phyloP scores from a whole-genome alignment of 2,113 vertebrate species.

The Ascaphus truei region DNA sequence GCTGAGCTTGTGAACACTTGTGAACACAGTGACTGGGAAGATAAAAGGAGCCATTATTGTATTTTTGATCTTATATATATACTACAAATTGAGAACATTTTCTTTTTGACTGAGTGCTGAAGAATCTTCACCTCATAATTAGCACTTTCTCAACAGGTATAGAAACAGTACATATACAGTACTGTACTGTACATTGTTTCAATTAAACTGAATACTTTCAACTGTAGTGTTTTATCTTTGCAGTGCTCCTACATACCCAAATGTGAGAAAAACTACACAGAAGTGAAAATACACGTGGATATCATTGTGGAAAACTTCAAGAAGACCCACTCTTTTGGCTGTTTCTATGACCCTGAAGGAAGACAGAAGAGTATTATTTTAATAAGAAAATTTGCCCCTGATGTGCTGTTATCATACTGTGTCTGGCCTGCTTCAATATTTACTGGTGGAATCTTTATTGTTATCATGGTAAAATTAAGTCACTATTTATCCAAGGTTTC shows the following conservation, averaged over 20 bases:
- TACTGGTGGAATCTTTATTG: conserved; percentile 59
- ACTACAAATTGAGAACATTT: no score
- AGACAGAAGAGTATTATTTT: conserved; percentile 50
- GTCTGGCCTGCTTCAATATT: conserved; percentile 69
- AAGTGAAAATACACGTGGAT: conserved; percentile 50
- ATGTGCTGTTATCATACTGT: conserved; percentile 51
- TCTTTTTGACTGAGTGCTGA: no score
- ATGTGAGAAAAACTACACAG: conserved; percentile 48
- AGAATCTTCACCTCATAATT: no score
- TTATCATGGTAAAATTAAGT: conserved; percentile 68
- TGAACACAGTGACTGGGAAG: no score
- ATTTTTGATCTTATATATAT: no score
- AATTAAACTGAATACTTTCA: no score
- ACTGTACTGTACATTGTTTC: no score
- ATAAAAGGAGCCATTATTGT: no score
- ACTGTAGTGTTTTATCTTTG: conserved; percentile 38
- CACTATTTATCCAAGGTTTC: conserved; percentile 65
- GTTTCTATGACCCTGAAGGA: conserved; percentile 55
- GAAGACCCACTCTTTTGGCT: conserved; percentile 46
- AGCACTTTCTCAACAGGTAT: no score
- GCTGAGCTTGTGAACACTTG: no score
- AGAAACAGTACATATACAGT: no score
- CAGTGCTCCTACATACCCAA: conserved; percentile 67
- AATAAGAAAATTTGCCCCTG: conserved; percentile 51
- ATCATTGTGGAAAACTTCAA: conserved; percentile 53